These are phyloP conservation scores for Catharus minimus DNA, from an alignment of 2,113 vertebrate species.

Conservation along the genomic window DNA sequence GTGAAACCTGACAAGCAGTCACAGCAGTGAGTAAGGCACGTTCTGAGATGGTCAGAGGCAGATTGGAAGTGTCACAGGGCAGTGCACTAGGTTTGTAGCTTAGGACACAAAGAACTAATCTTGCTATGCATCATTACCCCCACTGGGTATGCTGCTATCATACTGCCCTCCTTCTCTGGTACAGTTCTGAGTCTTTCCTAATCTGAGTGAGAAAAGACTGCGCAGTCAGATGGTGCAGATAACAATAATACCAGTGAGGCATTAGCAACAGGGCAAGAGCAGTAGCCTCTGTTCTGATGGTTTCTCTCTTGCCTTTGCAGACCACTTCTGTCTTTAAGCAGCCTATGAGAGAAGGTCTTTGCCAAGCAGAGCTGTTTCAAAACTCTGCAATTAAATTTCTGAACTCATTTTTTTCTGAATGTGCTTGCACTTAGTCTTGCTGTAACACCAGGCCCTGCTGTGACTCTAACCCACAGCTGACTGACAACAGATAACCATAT, in stretches of 20 bases:
- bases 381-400: not conserved
- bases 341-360: not conserved
- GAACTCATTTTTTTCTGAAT: not conserved
- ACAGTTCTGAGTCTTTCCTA: not conserved
- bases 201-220: not conserved
- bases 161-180: not conserved
- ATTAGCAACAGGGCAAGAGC: not conserved
- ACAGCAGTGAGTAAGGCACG: not conserved
- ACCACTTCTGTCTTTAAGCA: not conserved
- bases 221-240: not conserved
- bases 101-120: not conserved
- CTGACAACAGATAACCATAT: not conserved
- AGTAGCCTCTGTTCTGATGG: not conserved
- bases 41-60: not conserved
- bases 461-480: not conserved
- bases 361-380: not conserved
- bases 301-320: not conserved
- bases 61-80: not conserved
- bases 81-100: not conserved
- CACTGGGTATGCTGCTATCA: not conserved
- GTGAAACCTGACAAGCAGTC: not conserved
- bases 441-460: not conserved
- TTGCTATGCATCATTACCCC: not conserved
- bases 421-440: not conserved
- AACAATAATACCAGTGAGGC: accelerated